These are phyloP conservation scores for Alloplasta piceator DNA, from an alignment of 2,888 invertebrate species.

Conservation along the genomic window DNA sequence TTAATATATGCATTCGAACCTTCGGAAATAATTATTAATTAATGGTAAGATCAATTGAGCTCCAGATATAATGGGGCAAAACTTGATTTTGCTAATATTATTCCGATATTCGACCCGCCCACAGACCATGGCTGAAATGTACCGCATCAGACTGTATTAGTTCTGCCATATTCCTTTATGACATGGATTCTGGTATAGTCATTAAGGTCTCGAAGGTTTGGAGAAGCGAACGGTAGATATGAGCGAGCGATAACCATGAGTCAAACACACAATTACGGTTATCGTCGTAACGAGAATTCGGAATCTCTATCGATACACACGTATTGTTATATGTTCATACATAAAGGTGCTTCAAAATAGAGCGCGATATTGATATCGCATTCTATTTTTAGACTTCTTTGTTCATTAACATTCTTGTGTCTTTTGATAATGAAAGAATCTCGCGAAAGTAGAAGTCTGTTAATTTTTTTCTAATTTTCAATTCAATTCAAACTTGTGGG, in stretches of 20 bases:
- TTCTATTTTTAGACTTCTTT: no score
- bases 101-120: slow-evolving; percentile 45
- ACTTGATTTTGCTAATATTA: slow-evolving; percentile 58
- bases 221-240: slow-evolving; percentile 46
- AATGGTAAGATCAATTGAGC: slow-evolving; percentile 49
- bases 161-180: slow-evolving; percentile 21
- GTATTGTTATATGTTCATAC: not conserved
- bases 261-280: slow-evolving; percentile 51
- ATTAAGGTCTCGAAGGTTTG: slow-evolving; percentile 36
- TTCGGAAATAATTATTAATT: slow-evolving; percentile 29
- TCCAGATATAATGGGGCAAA: slow-evolving; percentile 47
- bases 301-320: not conserved
- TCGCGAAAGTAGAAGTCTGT: no score
- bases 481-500: no score
- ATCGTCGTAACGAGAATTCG: slow-evolving; percentile 52
- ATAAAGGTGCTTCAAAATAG: no score
- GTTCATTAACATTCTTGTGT: no score
- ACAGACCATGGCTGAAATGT: slow-evolving; percentile 13
- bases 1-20: no score
- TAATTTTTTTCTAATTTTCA: no score
- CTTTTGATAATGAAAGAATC: no score
- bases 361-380: no score
- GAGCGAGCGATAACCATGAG: slow-evolving; percentile 29
- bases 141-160: slow-evolving; percentile 5
- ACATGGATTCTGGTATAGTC: slow-evolving; percentile 28